Conservation (phyloP, 2,888 invertebrate species). For the Trachelus iudaicus region DNA sequence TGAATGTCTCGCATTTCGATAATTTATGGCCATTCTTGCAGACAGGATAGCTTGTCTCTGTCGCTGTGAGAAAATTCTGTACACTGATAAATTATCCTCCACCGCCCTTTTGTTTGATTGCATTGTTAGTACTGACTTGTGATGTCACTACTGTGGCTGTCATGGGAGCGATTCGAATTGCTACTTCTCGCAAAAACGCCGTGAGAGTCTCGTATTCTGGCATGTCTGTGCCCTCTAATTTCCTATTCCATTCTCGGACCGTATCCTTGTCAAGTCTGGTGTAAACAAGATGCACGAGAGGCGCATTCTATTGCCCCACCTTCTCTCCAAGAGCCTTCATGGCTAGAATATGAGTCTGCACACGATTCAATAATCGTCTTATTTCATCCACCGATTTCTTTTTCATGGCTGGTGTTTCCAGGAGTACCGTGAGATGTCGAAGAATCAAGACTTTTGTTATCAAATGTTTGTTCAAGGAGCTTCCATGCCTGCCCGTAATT, state of each 20-base stretch:
- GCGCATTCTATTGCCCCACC: slow-evolving; percentile 11
- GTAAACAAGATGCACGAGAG: slow-evolving; percentile 8
- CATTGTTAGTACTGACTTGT: neutral
- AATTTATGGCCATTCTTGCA: too few relatives aligned
- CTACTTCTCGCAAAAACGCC: slow-evolving; percentile 10
- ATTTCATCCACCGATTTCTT: slow-evolving; percentile 8
- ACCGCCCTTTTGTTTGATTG: neutral
- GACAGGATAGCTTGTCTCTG: too few relatives aligned
- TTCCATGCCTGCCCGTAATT: slow-evolving; percentile 10
- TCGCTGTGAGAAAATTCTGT: neutral
- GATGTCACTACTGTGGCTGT: neutral
- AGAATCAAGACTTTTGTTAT: slow-evolving; percentile 4
- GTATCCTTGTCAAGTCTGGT: slow-evolving; percentile 16
- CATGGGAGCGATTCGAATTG: neutral
- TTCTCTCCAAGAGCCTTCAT: slow-evolving; percentile 13
- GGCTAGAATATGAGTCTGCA: slow-evolving; percentile 10
- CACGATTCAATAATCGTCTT: slow-evolving; percentile 4
- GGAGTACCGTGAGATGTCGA: neutral
- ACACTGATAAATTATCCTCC: neutral
- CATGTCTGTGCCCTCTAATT: slow-evolving; percentile 4
- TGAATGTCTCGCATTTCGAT: neutral
- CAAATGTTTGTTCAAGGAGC: neutral
- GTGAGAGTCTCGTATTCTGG: slow-evolving; percentile 1
- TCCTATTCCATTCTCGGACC: slow-evolving; percentile 15
- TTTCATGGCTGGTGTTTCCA: slow-evolving; percentile 6